Evolutionary conservation across 2,113 vertebrate species (phyloP).

Genomic region (Jaculus jaculus): DNA sequence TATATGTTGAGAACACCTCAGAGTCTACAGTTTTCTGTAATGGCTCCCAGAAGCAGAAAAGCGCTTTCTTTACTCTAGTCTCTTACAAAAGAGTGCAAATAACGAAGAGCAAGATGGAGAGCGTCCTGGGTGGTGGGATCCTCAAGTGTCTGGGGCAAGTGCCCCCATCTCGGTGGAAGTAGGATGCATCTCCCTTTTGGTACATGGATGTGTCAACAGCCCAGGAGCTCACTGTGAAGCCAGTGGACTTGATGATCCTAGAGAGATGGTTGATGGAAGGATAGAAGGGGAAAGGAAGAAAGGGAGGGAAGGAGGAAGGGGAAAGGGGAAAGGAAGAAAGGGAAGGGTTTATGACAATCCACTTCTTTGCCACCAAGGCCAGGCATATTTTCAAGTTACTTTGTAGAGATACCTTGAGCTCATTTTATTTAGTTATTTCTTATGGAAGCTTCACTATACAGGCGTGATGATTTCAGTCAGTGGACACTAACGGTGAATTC

Average conservation of each 20-base stretch:
- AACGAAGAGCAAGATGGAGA: neutral
- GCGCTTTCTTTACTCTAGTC: neutral
- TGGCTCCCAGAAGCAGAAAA: neutral
- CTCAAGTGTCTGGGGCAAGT: neutral
- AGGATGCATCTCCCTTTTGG: neutral
- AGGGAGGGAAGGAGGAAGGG: neutral
- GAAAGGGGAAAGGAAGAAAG: neutral
- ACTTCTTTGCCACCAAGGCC: neutral
- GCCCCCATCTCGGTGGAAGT: neutral
- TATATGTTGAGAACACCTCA: neutral
- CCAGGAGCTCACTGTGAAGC: too few relatives aligned
- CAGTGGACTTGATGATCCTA: neutral
- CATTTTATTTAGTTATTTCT: neutral
- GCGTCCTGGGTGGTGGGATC: too few relatives aligned
- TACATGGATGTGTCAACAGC: neutral
- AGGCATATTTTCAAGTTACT: neutral
- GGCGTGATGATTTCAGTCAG: neutral
- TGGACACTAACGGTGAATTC: neutral
- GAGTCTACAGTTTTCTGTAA: neutral
- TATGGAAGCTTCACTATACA: neutral
- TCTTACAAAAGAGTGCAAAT: neutral
- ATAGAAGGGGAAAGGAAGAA: too few relatives aligned
- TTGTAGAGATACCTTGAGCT: neutral
- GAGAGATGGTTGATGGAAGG: neutral
- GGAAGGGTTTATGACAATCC: neutral